phyloP scores from a whole-genome alignment of 2,797 vertebrate genomes.

The Pantherophis alleghaniensis region DNA sequence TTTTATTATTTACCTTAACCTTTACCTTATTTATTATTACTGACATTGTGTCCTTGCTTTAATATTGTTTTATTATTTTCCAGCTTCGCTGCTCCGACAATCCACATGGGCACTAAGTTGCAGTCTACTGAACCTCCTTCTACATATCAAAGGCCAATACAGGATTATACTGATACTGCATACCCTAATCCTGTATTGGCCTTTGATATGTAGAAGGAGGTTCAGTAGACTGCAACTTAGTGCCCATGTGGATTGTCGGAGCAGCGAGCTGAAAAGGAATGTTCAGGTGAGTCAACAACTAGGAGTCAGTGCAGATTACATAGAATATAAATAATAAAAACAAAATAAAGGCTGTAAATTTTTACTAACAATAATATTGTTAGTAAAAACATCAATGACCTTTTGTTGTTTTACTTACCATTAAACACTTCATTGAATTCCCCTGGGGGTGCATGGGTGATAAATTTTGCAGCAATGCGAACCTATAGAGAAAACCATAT shows the following conservation, averaged over 20 bases:
- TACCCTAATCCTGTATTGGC: too few species aligned
- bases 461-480: conserved; percentile 91
- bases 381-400: not conserved
- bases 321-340: not conserved
- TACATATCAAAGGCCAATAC: too few species aligned
- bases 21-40: not conserved
- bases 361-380: not conserved
- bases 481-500: conserved; percentile 76
- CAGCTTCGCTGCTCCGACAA: too few species aligned
- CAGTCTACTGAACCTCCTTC: too few species aligned
- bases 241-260: too few species aligned
- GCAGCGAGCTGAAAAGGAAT: too few species aligned
- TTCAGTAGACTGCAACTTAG: too few species aligned
- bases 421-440: conserved; percentile 98
- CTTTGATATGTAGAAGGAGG: too few species aligned
- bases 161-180: too few species aligned
- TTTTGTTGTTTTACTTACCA: conserved; percentile 74
- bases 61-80: not conserved
- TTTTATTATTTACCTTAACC: not conserved
- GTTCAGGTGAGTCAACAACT: not conserved
- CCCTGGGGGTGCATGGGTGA: conserved; percentile 91
- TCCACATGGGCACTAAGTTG: too few species aligned
- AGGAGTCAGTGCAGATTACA: not conserved
- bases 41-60: not conserved
- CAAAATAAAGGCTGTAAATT: not conserved